Percentiles rank a stretch among this genome's conserved stretches.
Conservation (phyloP, 2,797 vertebrate species). For the Dipus sagitta region DNA sequence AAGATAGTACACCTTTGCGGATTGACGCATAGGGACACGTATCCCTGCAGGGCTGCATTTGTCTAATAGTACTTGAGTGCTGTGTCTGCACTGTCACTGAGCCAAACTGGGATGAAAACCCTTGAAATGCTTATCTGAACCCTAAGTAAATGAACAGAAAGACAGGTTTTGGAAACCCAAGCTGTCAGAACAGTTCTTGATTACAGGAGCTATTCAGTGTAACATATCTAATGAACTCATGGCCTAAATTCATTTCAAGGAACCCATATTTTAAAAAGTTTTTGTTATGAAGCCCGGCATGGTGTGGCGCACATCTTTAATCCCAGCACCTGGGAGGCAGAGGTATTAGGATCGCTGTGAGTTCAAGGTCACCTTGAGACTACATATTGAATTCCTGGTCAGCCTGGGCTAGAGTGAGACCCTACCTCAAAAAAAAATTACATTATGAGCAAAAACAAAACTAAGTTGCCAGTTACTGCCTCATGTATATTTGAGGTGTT, state of each 20-base stretch:
- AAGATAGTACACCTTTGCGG: conserved; percentile 93
- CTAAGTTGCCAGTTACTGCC: conserved; percentile 55
- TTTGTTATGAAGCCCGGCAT: too few species aligned
- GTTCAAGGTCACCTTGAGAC: too few species aligned
- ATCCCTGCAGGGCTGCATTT: conserved; percentile 94
- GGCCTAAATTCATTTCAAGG: conserved; percentile 71
- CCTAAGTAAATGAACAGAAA: conserved; percentile 65
- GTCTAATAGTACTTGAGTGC: conserved; percentile 89
- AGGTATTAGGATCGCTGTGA: too few species aligned
- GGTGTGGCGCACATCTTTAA: too few species aligned
- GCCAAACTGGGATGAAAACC: conserved; percentile 81
- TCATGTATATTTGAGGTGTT: conserved; percentile 33
- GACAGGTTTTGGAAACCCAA: conserved; percentile 60
- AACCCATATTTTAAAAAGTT: conserved; percentile 50
- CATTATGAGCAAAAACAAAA: conserved; percentile 62
- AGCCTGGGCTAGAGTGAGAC: too few species aligned
- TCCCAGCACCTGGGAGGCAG: too few species aligned
- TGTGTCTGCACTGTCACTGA: conserved; percentile 84
- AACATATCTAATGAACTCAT: conserved; percentile 53
- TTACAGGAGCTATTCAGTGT: conserved; percentile 60
- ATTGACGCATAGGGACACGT: conserved; percentile 89
- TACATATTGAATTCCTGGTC: too few species aligned
- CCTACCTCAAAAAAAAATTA: background rate
- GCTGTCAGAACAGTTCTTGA: conserved; percentile 69
- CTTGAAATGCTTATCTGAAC: conserved; percentile 74